Evolutionary conservation across 2,113 vertebrate species (phyloP).

Genomic region (Tauraco erythrolophus): DNA sequence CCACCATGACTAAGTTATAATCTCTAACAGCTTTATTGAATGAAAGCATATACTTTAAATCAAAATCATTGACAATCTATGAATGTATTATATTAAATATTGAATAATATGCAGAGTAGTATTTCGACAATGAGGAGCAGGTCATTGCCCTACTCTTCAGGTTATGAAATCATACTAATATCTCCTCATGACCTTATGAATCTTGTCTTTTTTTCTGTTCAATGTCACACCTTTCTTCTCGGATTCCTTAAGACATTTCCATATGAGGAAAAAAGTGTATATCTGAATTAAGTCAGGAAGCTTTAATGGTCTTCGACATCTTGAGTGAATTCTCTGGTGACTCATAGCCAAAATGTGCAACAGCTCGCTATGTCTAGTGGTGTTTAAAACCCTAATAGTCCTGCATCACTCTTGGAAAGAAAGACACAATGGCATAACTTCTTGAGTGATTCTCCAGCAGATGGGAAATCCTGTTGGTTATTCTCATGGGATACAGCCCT

Average conservation of each 20-base stretch:
- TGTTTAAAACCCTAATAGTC: neutral
- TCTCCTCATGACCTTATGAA: neutral
- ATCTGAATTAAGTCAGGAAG: neutral
- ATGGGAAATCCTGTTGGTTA: neutral
- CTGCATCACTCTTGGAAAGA: neutral
- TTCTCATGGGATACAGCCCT: neutral
- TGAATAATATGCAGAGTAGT: neutral
- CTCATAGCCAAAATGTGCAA: neutral
- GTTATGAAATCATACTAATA: neutral
- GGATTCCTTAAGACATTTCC: neutral
- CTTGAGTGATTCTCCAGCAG: neutral
- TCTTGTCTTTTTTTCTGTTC: neutral
- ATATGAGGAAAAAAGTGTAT: neutral
- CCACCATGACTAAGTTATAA: neutral
- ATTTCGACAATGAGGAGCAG: neutral
- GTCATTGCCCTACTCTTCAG: neutral
- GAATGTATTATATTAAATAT: neutral
- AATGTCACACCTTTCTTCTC: neutral
- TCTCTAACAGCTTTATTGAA: neutral
- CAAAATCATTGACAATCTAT: neutral
- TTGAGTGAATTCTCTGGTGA: neutral
- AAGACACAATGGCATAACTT: neutral
- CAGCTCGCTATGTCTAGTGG: neutral
- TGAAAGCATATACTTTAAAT: neutral
- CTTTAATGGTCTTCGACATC: neutral